A percentile compares a stretch with the other conserved stretches of the same genome.
phyloP scores from a whole-genome alignment of 2,113 vertebrate species.

The Salminus brasiliensis region DNA sequence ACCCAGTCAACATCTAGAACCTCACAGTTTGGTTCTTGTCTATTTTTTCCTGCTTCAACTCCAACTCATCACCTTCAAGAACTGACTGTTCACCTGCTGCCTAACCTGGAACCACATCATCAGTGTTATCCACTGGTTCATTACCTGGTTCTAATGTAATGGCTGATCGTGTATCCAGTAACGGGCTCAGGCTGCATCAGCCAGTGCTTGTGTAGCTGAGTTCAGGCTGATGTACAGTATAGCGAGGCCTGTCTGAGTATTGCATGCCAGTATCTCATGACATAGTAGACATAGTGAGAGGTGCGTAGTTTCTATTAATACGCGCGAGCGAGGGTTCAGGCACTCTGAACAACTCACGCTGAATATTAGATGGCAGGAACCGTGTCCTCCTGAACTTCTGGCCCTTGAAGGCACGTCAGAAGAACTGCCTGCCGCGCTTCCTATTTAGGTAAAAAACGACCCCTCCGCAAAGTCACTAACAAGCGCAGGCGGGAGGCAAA shows the following conservation, averaged over 20 bases:
- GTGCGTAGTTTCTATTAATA: slow-evolving; percentile 45
- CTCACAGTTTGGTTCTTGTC: no score
- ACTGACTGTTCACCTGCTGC: no score
- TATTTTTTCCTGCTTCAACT: no score
- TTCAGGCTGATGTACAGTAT: slow-evolving; percentile 13
- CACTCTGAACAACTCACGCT: not conserved
- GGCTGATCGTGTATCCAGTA: no score
- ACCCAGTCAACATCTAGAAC: no score
- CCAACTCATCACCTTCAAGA: no score
- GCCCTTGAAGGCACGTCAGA: not conserved
- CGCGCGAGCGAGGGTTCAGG: slow-evolving; percentile 11
- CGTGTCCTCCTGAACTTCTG: slow-evolving; percentile 1
- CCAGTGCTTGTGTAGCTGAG: not conserved
- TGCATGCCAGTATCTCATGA: slow-evolving; percentile 1
- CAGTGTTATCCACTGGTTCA: no score
- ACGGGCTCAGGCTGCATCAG: no score
- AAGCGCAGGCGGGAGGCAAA: not conserved
- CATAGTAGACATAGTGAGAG: slow-evolving; percentile 34
- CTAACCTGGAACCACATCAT: no score
- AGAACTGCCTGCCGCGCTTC: not conserved
- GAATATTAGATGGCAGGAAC: not conserved
- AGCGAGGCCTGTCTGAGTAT: not conserved
- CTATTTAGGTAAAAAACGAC: not conserved
- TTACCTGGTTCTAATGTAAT: no score
- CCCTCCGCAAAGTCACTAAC: not conserved